These are phyloP conservation scores for Fundulus diaphanus DNA, from an alignment of 2,797 vertebrate genomes.

Conservation along the genomic window DNA sequence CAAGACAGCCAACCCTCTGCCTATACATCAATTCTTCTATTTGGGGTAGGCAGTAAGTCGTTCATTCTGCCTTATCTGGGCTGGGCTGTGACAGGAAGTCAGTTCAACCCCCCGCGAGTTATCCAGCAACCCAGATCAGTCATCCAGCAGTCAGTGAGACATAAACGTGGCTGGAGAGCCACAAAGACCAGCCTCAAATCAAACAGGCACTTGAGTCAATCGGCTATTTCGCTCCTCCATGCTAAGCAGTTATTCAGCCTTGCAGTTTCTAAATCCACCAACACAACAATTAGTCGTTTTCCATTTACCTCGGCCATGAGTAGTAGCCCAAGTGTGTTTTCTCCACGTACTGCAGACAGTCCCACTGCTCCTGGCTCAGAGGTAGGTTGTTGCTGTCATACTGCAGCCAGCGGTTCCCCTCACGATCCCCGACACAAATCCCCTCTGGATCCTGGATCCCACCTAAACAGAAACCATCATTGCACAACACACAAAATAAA, in stretches of 20 bases:
- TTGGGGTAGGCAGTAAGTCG: constrained; percentile 70
- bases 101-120: constrained; percentile 51
- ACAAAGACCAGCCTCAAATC: constrained; percentile 50
- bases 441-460: constrained; percentile 78
- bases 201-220: constrained; percentile 54
- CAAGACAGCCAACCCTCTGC: constrained; percentile 40
- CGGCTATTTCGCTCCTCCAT: constrained; percentile 45
- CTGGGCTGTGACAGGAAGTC: constrained; percentile 65
- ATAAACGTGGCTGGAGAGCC: constrained; percentile 42
- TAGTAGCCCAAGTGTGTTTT: constrained; percentile 98
- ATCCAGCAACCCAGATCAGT: constrained; percentile 52
- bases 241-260: constrained; percentile 53
- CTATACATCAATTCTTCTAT: constrained; percentile 73
- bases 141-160: constrained; percentile 47
- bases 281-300: constrained; percentile 1
- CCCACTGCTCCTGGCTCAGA: constrained; percentile 88
- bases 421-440: constrained; percentile 87
- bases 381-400: constrained; percentile 89
- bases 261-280: constrained; percentile 29
- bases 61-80: constrained; percentile 71
- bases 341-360: constrained; percentile 88
- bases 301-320: constrained; percentile 89
- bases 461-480: constrained; percentile 72
- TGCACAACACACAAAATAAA: background rate
- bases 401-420: constrained; percentile 92